Percentiles rank a stretch among this genome's conserved stretches.
These are phyloP conservation scores for Teleogryllus oceanicus DNA, from an alignment of 2,888 invertebrate genomes.

Conservation along the genomic window DNA sequence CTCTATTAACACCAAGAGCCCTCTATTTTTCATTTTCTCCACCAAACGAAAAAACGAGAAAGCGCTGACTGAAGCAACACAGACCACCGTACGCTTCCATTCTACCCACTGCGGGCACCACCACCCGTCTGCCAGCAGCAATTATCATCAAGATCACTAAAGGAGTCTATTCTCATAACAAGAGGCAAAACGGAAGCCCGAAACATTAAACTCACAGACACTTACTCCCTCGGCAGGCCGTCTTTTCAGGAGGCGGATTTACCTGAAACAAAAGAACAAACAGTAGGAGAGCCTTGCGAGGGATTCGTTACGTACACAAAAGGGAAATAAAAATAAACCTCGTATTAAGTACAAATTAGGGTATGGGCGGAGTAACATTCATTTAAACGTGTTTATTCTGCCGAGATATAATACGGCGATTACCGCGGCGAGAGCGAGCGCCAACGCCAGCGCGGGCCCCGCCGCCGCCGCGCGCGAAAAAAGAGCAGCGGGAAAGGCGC, in stretches of 20 bases:
- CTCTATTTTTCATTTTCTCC: too few relatives aligned
- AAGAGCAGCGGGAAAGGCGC: background rate
- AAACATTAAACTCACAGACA: conserved; percentile 7
- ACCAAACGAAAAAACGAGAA: too few relatives aligned
- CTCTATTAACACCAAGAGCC: too few relatives aligned
- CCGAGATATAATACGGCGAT: conserved; percentile 8
- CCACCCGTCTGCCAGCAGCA: too few relatives aligned
- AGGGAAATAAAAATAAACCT: conserved; percentile 9
- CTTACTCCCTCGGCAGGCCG: background rate
- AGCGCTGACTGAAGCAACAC: too few relatives aligned
- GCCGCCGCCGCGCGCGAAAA: background rate
- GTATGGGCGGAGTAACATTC: conserved; percentile 6
- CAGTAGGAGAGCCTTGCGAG: conserved; percentile 1
- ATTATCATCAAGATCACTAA: background rate
- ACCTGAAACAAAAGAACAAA: conserved; percentile 4
- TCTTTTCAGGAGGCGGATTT: conserved; percentile 18
- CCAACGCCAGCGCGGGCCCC: too few relatives aligned
- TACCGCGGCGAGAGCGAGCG: background rate
- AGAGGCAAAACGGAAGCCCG: background rate
- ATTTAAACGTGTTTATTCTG: conserved; percentile 18
- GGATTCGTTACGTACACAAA: conserved; percentile 18
- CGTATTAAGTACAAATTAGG: conserved; percentile 18
- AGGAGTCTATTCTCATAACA: background rate
- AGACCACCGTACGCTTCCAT: too few relatives aligned
- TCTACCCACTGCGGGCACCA: too few relatives aligned